A percentile compares a stretch with the other conserved stretches of the same genome.
Evolutionary conservation across 35 echinoderm and acorn worm genomes (phyloP).

Genomic region (Chiridota heheva): DNA sequence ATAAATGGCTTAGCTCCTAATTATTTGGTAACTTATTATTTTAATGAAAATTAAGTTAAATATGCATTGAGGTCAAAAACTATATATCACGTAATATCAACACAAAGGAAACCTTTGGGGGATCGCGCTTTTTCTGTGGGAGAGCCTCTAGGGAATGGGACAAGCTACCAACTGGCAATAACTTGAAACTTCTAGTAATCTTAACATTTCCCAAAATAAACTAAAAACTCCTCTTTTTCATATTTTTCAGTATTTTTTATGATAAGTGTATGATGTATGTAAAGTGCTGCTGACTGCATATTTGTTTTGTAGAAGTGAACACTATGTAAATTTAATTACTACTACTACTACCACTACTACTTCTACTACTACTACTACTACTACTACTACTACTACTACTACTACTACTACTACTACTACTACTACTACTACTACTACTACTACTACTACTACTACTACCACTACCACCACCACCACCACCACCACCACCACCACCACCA

Average conservation of each 20-base stretch:
- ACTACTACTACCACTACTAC: background rate
- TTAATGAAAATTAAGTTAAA: no score
- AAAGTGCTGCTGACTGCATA: no score
- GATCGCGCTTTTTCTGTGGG: no score
- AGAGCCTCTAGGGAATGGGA: background rate
- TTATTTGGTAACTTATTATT: no score
- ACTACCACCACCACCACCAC: slow-evolving; percentile 4
- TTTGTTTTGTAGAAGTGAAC: no score
- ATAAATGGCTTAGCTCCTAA: no score
- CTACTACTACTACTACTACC: no score
- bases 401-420: background rate
- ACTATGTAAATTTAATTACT: background rate
- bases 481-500: slow-evolving; percentile 3
- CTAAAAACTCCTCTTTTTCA: background rate
- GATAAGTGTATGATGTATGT: no score
- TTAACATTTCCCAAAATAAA: background rate
- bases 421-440: slow-evolving; percentile 6
- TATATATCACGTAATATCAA: no score
- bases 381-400: no score
- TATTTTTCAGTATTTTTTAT: background rate
- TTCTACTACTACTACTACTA: background rate
- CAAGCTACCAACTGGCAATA: no score
- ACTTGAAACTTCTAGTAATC: background rate
- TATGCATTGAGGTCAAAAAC: background rate
- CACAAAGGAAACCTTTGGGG: no score